Conservation (phyloP, 2,888 invertebrate species). For the Herminia tarsipennalis region DNA sequence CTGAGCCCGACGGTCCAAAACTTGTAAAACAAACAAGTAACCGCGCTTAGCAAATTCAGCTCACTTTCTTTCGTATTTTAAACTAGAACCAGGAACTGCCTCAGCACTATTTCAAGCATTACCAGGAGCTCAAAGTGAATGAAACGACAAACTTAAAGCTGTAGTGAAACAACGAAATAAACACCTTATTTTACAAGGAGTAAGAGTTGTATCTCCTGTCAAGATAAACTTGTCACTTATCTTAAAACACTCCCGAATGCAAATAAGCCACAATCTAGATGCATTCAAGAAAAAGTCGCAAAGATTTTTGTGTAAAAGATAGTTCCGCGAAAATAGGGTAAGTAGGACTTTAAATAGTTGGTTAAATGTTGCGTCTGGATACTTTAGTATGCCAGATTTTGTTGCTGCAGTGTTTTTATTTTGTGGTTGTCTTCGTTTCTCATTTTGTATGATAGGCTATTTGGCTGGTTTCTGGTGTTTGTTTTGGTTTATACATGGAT, state of each 20-base stretch:
- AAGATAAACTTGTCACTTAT: constrained; percentile 33
- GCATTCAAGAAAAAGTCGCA: constrained; percentile 39
- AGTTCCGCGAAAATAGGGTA: constrained; percentile 9
- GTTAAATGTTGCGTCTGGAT: constrained; percentile 14
- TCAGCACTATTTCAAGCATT: constrained; percentile 31
- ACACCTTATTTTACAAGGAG: not conserved
- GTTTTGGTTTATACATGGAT: too few relatives aligned
- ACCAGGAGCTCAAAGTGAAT: constrained; percentile 35
- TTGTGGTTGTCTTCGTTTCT: not conserved
- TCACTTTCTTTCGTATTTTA: constrained; percentile 13
- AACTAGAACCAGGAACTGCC: constrained; percentile 21
- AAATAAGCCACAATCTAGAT: constrained; percentile 49
- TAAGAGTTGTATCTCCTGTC: constrained; percentile 4
- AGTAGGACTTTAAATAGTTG: constrained; percentile 9
- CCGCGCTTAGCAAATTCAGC: constrained; percentile 2
- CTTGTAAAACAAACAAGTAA: not conserved
- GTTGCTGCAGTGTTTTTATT: not conserved
- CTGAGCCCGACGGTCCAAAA: too few relatives aligned
- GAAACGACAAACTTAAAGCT: constrained; percentile 1
- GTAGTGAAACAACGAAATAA: constrained; percentile 1
- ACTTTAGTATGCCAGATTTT: not conserved
- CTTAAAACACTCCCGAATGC: constrained; percentile 47
- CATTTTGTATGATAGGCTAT: too few relatives aligned
- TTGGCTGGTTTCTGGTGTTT: too few relatives aligned
- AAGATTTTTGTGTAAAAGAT: constrained; percentile 29